A percentile compares a stretch with the other conserved stretches of the same genome.
These are phyloP conservation scores for Salarias fasciatus DNA, from an alignment of 2,797 vertebrate species.

Conservation along the genomic window DNA sequence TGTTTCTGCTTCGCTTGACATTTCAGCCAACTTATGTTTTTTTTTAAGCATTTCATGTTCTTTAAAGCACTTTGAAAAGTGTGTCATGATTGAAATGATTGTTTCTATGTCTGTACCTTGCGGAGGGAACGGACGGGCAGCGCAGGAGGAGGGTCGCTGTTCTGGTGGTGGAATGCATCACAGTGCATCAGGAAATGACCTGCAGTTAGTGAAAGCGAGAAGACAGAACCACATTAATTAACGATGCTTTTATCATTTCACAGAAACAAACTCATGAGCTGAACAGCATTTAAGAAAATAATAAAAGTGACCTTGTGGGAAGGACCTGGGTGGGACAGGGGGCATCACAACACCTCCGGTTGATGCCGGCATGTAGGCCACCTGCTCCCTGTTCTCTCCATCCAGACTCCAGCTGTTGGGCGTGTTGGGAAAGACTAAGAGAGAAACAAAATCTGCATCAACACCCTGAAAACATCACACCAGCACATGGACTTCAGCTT, in stretches of 20 bases:
- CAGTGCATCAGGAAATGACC: conserved; percentile 98
- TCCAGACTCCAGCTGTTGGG: conserved; percentile 97
- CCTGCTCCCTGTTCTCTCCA: conserved; percentile 83
- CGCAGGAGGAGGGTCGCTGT: conserved; percentile 91
- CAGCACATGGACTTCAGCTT: neutral
- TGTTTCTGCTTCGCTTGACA: no score
- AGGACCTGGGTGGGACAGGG: conserved; percentile 88
- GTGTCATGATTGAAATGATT: neutral
- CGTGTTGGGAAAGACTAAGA: conserved; percentile 88
- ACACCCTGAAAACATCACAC: neutral
- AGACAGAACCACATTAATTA: neutral
- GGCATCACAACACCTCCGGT: conserved; percentile 88
- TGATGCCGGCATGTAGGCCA: conserved; percentile 74
- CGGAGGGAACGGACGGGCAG: conserved; percentile 94
- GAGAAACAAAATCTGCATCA: conserved; percentile 2
- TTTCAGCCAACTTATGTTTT: no score
- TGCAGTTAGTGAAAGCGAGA: conserved; percentile 58
- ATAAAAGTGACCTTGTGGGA: conserved; percentile 83
- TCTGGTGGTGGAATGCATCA: conserved; percentile 97
- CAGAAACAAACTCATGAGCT: no score
- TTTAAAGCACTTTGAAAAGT: no score
- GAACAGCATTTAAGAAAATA: no score
- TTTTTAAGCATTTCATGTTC: no score
- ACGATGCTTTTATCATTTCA: no score
- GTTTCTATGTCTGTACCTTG: conserved; percentile 86